Conservation (phyloP, 2,113 vertebrate species). For the Seriola aureovittata region DNA sequence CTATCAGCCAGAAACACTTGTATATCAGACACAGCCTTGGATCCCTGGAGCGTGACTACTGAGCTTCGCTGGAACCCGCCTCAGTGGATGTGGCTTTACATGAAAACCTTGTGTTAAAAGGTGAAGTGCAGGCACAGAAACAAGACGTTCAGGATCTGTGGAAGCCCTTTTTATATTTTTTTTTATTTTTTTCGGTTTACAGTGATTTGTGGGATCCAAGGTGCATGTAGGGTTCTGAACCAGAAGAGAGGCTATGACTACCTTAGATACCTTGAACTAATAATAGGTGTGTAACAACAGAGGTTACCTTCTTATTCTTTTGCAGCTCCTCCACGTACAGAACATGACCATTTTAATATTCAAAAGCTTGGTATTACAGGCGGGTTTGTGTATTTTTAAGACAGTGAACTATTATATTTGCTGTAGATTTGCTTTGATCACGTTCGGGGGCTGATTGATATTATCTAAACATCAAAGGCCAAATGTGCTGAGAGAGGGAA, state of each 20-base stretch:
- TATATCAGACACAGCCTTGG: background rate
- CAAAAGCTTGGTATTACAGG: background rate
- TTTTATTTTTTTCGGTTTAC: background rate
- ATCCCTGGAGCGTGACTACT: constrained; percentile 2
- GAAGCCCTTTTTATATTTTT: background rate
- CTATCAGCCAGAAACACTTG: background rate
- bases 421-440: constrained; percentile 1
- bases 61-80: constrained; percentile 6
- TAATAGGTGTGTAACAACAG: constrained; percentile 3
- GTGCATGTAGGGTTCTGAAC: background rate
- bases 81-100: constrained; percentile 1
- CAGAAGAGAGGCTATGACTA: background rate
- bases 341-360: background rate
- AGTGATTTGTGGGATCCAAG: constrained; percentile 14
- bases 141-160: background rate
- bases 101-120: background rate
- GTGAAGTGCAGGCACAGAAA: constrained; percentile 9
- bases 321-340: background rate
- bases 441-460: constrained; percentile 10
- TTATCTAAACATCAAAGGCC: constrained; percentile 17
- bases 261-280: constrained; percentile 7
- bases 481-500: constrained; percentile 22
- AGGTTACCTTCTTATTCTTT: constrained; percentile 9
- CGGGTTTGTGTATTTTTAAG: background rate
- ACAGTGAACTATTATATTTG: constrained; percentile 15